Conservation (phyloP, 2,888 invertebrate genomes). For the Scaptomyza parva region DNA sequence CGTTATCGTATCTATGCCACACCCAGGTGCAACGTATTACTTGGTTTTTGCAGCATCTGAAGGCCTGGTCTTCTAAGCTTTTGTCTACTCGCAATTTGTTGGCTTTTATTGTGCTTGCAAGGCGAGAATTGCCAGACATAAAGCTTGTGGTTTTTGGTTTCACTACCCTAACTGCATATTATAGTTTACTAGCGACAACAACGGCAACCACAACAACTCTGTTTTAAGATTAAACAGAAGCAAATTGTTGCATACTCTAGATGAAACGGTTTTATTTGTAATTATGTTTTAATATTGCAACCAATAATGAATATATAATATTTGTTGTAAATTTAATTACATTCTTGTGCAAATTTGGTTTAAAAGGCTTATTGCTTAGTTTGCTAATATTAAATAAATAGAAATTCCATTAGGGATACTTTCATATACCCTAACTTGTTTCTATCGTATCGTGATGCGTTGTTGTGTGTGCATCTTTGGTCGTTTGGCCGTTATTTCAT, state of each 20-base stretch:
- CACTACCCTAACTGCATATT: not conserved
- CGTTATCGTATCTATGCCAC: slow-evolving; percentile 15
- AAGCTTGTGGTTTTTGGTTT: slow-evolving; percentile 41
- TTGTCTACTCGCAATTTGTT: slow-evolving; percentile 50
- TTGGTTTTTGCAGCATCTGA: not conserved
- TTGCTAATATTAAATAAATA: no score
- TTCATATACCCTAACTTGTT: slow-evolving; percentile 3
- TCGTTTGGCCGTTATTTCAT: slow-evolving; percentile 17
- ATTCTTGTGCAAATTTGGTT: no score
- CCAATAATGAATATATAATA: no score
- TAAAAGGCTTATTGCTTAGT: no score
- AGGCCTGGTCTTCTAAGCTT: slow-evolving; percentile 19
- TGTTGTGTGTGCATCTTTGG: slow-evolving; percentile 18
- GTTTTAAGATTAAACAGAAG: not conserved
- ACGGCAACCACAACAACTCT: not conserved
- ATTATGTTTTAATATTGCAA: not conserved
- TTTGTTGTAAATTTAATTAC: no score
- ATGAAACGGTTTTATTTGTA: not conserved
- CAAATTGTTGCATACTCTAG: slow-evolving; percentile 4
- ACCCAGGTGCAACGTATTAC: not conserved
- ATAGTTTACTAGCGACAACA: no score
- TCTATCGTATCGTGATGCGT: no score
- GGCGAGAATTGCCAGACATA: slow-evolving; percentile 61
- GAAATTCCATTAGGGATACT: not conserved
- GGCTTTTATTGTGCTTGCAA: slow-evolving; percentile 39